Conservation (phyloP, 2,888 invertebrate species). For the Dyspetes luteomarginatus region DNA sequence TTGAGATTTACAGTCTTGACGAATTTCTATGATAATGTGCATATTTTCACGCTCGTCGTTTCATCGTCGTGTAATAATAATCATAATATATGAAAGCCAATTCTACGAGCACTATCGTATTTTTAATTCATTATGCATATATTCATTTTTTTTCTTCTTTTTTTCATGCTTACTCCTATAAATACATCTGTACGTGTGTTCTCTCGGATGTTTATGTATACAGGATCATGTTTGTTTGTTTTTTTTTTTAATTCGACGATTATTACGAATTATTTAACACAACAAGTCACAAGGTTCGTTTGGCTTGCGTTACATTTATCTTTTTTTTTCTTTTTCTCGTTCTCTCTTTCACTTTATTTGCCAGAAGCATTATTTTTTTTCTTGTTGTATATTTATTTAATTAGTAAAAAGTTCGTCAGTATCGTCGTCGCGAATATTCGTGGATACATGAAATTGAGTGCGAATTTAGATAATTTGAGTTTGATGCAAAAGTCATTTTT, state of each 20-base stretch:
- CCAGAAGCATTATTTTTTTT: conserved; percentile 79
- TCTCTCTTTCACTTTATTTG: conserved; percentile 71
- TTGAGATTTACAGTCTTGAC: conserved; percentile 78
- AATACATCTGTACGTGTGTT: conserved; percentile 75
- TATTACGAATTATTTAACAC: conserved; percentile 72
- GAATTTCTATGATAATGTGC: conserved; percentile 76
- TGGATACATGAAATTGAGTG: conserved; percentile 69
- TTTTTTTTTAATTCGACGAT: conserved; percentile 52
- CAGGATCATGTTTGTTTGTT: conserved; percentile 66
- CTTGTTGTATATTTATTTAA: conserved; percentile 67
- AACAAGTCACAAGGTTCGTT: conserved; percentile 76
- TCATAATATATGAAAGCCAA: conserved; percentile 76
- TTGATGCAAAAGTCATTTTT: conserved; percentile 78
- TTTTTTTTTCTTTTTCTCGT: conserved; percentile 71
- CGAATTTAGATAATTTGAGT: conserved; percentile 72
- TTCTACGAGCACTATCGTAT: conserved; percentile 77
- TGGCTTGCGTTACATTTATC: conserved; percentile 78
- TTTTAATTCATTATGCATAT: conserved; percentile 76
- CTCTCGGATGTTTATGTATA: conserved; percentile 68
- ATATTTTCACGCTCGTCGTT: conserved; percentile 70
- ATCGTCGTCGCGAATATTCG: conserved; percentile 76
- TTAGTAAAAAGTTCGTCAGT: conserved; percentile 80
- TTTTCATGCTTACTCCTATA: conserved; percentile 77
- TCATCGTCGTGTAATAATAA: conserved; percentile 64
- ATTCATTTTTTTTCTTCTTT: conserved; percentile 67